phyloP scores from a whole-genome alignment of 2,797 vertebrate genomes.

The Denticeps clupeoides region DNA sequence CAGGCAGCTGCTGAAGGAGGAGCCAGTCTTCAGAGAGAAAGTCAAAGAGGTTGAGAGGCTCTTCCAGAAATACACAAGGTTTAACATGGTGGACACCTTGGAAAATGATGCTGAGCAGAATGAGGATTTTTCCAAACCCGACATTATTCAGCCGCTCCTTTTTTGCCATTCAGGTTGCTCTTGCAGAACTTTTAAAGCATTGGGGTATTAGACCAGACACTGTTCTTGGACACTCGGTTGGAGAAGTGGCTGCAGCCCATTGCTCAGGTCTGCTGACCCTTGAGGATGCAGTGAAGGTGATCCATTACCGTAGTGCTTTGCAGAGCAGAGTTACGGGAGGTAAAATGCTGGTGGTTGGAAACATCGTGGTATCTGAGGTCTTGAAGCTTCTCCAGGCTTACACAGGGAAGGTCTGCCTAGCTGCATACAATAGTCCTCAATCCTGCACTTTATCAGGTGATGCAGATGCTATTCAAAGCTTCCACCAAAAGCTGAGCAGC shows the following conservation, averaged over 20 bases:
- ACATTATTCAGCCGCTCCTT: conserved; percentile 67
- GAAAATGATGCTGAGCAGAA: conserved; percentile 39
- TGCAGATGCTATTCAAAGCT: conserved; percentile 43
- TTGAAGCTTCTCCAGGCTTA: conserved; percentile 42
- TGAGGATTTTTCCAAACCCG: conserved; percentile 48
- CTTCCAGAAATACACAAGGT: conserved; percentile 39
- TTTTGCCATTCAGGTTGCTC: conserved; percentile 74
- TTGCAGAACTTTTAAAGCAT: conserved; percentile 54
- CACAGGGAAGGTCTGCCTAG: conserved; percentile 56
- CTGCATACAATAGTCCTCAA: conserved; percentile 69
- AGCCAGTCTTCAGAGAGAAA: conserved; percentile 66
- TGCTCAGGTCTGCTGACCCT: conserved; percentile 74
- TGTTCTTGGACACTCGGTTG: conserved; percentile 68
- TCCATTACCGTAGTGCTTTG: conserved; percentile 62
- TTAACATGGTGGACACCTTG: conserved; percentile 50
- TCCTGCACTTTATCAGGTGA: conserved; percentile 78
- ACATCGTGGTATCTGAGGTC: conserved; percentile 61
- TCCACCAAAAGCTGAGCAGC: conserved; percentile 48
- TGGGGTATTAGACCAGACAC: conserved; percentile 67
- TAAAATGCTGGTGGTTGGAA: conserved; percentile 74
- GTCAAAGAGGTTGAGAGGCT: conserved; percentile 50
- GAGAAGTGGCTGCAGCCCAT: conserved; percentile 74
- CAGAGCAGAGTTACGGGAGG: conserved; percentile 63
- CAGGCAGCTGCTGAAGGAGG: conserved; percentile 53
- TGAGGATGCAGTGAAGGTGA: conserved; percentile 69